Conservation (phyloP, 2,797 vertebrate genomes). For the Falco cherrug region DNA sequence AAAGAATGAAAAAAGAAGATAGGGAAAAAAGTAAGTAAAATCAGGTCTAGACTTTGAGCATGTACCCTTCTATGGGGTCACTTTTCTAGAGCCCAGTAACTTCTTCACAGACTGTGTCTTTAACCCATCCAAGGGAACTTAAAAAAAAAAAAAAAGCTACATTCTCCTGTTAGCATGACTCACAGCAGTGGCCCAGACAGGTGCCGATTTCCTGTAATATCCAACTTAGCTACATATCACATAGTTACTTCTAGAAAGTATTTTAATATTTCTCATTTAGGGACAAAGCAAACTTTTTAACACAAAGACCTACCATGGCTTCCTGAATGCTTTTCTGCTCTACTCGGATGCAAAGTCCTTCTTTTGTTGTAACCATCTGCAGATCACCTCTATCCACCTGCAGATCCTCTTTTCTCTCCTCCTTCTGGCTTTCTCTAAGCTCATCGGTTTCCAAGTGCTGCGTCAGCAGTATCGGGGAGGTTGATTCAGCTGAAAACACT, state of each 20-base stretch:
- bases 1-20: background rate
- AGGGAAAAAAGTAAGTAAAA: background rate
- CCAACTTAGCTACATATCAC: background rate
- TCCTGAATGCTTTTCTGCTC: conserved; percentile 77
- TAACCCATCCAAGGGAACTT: background rate
- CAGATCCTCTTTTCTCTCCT: background rate
- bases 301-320: conserved; percentile 77
- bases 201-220: background rate
- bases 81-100: background rate
- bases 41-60: background rate
- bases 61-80: background rate
- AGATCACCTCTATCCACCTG: background rate
- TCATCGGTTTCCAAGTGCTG: accelerated
- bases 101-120: background rate
- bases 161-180: background rate
- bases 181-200: background rate
- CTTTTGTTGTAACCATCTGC: conserved; percentile 59
- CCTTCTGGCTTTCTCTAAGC: background rate
- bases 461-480: accelerated
- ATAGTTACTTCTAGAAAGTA: background rate
- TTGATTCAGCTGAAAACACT: background rate
- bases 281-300: background rate
- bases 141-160: background rate
- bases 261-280: background rate
- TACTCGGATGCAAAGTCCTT: conserved; percentile 78